Evolutionary conservation across 1,140 invertebrate genomes (phyloP).

Genomic region (Ips typographus): DNA sequence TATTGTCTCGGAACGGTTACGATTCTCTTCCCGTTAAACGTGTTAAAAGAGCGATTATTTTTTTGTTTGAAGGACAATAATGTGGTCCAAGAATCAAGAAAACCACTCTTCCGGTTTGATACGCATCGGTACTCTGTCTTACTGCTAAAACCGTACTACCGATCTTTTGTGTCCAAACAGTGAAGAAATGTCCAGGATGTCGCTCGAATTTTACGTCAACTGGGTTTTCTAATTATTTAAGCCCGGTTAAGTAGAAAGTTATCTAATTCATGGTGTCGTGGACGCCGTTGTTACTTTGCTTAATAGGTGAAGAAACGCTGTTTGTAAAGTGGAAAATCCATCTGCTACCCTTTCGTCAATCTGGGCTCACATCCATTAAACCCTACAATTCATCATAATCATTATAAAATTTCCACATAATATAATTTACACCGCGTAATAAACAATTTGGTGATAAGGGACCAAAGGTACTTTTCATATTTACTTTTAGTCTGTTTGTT

Average conservation of each 20-base stretch:
- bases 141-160: slow-evolving; percentile 39
- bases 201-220: slow-evolving; percentile 34
- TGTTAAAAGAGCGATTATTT: slow-evolving; percentile 30
- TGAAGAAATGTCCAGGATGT: slow-evolving; percentile 40
- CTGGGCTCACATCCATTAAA: no score
- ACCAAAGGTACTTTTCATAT: neutral
- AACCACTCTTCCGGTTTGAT: slow-evolving; percentile 37
- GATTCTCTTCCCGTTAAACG: slow-evolving; percentile 29
- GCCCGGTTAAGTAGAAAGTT: slow-evolving; percentile 35
- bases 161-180: slow-evolving; percentile 38
- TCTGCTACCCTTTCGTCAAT: no score
- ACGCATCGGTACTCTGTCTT: slow-evolving; percentile 29
- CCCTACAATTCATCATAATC: no score
- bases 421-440: neutral
- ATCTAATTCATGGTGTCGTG: slow-evolving; percentile 17
- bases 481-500: neutral
- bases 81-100: slow-evolving; percentile 37
- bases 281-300: slow-evolving; percentile 1
- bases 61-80: slow-evolving; percentile 34
- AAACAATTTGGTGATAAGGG: neutral
- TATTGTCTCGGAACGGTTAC: slow-evolving; percentile 20
- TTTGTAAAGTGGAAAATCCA: no score
- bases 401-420: neutral
- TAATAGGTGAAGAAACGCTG: no score
- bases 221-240: slow-evolving; percentile 36